A percentile compares a stretch with the other conserved stretches of the same genome.
Conservation (phyloP, 2,888 invertebrate genomes). For the Trissolcus japonicus region DNA sequence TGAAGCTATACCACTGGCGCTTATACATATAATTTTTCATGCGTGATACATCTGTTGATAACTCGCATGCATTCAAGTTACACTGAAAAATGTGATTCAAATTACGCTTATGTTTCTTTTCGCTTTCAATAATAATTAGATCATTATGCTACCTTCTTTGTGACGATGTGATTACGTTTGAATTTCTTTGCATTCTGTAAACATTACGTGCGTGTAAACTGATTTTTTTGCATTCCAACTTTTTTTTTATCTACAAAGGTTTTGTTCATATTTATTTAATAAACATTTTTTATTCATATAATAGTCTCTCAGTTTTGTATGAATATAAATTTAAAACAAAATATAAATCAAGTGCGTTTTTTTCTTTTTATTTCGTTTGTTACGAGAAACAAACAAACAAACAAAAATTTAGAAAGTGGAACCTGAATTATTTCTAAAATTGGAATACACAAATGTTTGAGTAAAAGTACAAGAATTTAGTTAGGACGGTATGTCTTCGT, state of each 20-base stretch:
- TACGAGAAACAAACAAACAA: no score
- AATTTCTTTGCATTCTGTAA: background rate
- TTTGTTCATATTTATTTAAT: no score
- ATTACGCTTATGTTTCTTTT: constrained; percentile 22
- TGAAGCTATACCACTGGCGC: background rate
- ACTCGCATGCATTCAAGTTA: constrained; percentile 18
- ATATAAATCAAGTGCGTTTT: no score
- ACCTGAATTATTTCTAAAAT: no score
- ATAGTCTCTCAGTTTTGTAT: no score
- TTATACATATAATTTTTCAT: constrained; percentile 22
- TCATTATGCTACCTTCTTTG: background rate
- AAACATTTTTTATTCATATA: no score
- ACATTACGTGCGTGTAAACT: no score
- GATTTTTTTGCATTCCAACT: constrained; percentile 15
- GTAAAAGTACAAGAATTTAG: constrained; percentile 2
- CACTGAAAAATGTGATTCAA: constrained; percentile 20
- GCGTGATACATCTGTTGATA: constrained; percentile 34
- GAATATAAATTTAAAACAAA: no score
- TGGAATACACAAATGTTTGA: no score
- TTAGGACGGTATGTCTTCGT: constrained; percentile 9
- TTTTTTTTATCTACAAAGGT: no score
- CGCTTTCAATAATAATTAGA: constrained; percentile 13
- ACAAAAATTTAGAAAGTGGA: no score
- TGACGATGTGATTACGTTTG: background rate
- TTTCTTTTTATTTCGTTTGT: no score